These are phyloP conservation scores for Hirtodrosophila alboralis DNA, from an alignment of 2,888 invertebrate species.

Conservation along the genomic window DNA sequence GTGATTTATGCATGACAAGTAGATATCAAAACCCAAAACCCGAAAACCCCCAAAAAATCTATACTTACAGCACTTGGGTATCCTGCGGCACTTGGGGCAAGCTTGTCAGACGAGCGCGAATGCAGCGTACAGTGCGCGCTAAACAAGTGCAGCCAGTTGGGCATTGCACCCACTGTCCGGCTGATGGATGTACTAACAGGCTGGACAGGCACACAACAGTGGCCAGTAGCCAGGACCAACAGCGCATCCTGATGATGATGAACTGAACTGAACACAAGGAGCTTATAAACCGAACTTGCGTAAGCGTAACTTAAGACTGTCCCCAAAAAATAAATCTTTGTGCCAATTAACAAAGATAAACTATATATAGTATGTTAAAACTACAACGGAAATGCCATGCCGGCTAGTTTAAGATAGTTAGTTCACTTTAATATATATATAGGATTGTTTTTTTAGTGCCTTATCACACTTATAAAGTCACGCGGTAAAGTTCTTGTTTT, in stretches of 20 bases:
- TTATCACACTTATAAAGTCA: conserved; percentile 26
- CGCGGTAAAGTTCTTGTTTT: neutral
- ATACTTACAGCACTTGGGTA: conserved; percentile 82
- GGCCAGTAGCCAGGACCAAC: conserved; percentile 12
- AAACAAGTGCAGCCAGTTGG: conserved; percentile 81
- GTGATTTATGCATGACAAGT: conserved; percentile 62
- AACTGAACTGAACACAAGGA: neutral
- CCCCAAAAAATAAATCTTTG: conserved; percentile 1
- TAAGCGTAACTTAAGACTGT: conserved; percentile 20
- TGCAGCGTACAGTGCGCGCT: conserved; percentile 81
- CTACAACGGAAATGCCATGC: conserved; percentile 22
- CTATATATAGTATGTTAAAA: neutral
- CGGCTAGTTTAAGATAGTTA: conserved; percentile 4
- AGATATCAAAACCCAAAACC: conserved; percentile 9
- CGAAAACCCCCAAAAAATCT: neutral
- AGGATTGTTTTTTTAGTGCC: conserved; percentile 17
- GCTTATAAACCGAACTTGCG: neutral
- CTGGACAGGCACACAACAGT: conserved; percentile 33
- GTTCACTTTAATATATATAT: too few relatives aligned
- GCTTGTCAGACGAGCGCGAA: conserved; percentile 75
- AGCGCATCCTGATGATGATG: conserved; percentile 32
- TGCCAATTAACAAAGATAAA: conserved; percentile 10
- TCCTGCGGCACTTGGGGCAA: conserved; percentile 81
- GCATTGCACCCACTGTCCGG: conserved; percentile 55
- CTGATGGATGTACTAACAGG: conserved; percentile 9